Conservation (phyloP, 2,888 invertebrate genomes). For the Amblyteles armatorius region DNA sequence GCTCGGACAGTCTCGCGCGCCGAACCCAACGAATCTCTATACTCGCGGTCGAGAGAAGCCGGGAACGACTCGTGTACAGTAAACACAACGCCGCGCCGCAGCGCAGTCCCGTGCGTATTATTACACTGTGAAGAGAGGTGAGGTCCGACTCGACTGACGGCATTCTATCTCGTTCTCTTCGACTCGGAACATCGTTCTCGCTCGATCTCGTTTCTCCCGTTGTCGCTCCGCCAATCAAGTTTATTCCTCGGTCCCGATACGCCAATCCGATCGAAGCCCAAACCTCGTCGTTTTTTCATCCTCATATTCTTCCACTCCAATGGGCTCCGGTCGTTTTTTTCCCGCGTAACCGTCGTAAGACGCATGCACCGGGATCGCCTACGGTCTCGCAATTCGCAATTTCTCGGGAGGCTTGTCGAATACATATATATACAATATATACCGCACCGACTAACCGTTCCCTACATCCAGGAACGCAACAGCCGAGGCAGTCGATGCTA, state of each 20-base stretch:
- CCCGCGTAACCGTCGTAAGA: conserved; percentile 25
- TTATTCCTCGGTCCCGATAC: conserved; percentile 3
- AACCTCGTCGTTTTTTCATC: conserved; percentile 3
- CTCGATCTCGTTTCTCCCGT: conserved; percentile 40
- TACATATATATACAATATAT: conserved; percentile 6
- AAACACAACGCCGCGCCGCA: conserved; percentile 6
- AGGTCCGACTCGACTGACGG: conserved; percentile 60
- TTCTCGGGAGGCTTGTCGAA: conserved; percentile 55
- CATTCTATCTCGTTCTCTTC: conserved; percentile 61
- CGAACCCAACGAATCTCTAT: conserved; percentile 46
- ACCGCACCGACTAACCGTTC: conserved; percentile 37
- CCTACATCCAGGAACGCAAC: conserved; percentile 39
- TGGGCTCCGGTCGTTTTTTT: conserved; percentile 49
- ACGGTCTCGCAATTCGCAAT: conserved; percentile 60
- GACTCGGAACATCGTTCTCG: conserved; percentile 23
- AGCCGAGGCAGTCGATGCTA: conserved; percentile 35
- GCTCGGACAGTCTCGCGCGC: conserved; percentile 46
- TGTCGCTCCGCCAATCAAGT: conserved; percentile 31
- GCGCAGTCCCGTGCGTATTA: conserved; percentile 49
- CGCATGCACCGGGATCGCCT: conserved; percentile 64
- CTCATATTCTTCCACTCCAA: conserved; percentile 9
- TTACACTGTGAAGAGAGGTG: conserved; percentile 58
- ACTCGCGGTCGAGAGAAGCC: conserved; percentile 11
- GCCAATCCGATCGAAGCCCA: conserved; percentile 18
- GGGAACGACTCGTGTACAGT: conserved; percentile 23